phyloP scores from a whole-genome alignment of 2,888 invertebrate genomes.

The Spodoptera exigua region DNA sequence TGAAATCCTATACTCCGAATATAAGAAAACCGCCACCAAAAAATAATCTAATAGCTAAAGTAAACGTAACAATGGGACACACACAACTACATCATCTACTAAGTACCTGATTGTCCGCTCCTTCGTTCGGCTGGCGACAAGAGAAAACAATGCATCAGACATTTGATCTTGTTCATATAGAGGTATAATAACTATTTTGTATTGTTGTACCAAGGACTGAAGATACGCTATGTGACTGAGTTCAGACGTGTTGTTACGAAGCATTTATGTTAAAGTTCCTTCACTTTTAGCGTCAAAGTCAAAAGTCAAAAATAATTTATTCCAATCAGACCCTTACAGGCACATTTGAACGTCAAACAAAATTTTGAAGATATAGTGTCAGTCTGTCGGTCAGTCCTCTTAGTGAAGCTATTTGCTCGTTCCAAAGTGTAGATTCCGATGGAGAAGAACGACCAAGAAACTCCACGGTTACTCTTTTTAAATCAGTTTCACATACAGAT shows the following conservation, averaged over 20 bases:
- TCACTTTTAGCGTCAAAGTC: too few species aligned
- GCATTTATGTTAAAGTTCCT: too few species aligned
- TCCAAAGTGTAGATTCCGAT: too few species aligned
- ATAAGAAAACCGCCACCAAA: constrained; percentile 34
- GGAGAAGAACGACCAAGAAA: too few species aligned
- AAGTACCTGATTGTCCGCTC: constrained; percentile 86
- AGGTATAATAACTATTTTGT: constrained; percentile 48
- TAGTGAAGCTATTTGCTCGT: too few species aligned
- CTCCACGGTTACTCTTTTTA: too few species aligned
- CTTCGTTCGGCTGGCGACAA: constrained; percentile 86
- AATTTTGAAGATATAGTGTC: too few species aligned
- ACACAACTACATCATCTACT: constrained; percentile 62
- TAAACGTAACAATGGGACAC: constrained; percentile 42
- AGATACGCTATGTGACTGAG: constrained; percentile 35
- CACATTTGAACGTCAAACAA: too few species aligned
- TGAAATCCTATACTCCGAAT: neutral
- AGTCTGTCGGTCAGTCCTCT: too few species aligned
- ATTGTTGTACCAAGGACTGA: constrained; percentile 47
- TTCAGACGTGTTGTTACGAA: constrained; percentile 9
- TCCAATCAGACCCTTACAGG: too few species aligned
- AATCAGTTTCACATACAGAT: too few species aligned
- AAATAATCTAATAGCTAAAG: constrained; percentile 26
- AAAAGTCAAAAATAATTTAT: too few species aligned
- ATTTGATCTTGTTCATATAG: constrained; percentile 61
- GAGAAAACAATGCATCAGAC: constrained; percentile 74